Conservation (phyloP, 2,888 invertebrate genomes). For the Calliphora vomitoria region DNA sequence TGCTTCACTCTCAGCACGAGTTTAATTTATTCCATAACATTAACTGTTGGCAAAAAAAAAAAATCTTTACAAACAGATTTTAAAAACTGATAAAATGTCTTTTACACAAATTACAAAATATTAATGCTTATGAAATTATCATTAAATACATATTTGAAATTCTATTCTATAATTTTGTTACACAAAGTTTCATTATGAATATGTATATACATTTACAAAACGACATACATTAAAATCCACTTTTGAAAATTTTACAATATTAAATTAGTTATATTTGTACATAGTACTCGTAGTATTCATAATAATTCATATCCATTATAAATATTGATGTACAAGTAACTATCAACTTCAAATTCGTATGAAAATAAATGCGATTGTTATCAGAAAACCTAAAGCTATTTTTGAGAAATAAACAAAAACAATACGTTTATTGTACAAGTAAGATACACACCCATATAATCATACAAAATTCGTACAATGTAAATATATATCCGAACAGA, state of each 20-base stretch:
- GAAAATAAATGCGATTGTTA: slow-evolving; percentile 32
- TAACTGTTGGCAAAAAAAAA: no score
- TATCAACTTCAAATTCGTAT: not conserved
- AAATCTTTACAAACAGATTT: not conserved
- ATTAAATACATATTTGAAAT: not conserved
- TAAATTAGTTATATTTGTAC: not conserved
- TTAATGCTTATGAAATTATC: not conserved
- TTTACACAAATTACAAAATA: not conserved
- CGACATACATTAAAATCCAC: not conserved
- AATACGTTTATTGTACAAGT: slow-evolving; percentile 3
- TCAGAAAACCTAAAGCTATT: slow-evolving; percentile 29
- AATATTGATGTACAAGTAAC: slow-evolving; percentile 3
- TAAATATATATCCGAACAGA: not conserved
- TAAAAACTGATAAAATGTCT: not conserved
- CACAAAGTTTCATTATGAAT: not conserved
- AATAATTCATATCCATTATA: not conserved
- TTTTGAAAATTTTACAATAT: not conserved
- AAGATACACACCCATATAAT: not conserved
- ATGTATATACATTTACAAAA: not conserved
- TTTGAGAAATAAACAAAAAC: slow-evolving; percentile 15
- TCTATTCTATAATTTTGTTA: not conserved
- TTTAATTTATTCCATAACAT: no score
- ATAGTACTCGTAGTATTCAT: not conserved
- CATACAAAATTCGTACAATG: not conserved
- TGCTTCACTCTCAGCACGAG: no score